phyloP scores from a whole-genome alignment of 1,140 invertebrate species.

The Laodelphax striatellus region DNA sequence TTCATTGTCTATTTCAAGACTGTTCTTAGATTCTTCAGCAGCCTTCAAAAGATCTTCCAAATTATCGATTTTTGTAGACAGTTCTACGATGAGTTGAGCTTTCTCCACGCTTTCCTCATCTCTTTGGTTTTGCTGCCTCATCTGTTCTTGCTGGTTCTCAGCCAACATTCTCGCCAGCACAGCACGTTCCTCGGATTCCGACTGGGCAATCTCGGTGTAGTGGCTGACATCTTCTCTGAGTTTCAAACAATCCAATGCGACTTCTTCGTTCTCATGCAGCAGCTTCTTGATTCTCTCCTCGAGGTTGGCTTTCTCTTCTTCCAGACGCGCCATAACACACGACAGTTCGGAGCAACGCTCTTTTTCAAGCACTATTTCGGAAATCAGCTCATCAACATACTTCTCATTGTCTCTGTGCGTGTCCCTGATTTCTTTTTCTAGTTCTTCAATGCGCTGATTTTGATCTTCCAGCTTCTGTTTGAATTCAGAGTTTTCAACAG shows the following conservation, averaged over 20 bases:
- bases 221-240: neutral
- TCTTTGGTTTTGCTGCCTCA: neutral
- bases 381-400: slow-evolving; percentile 17
- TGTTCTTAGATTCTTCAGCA: neutral
- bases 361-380: slow-evolving; percentile 18
- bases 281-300: neutral
- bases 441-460: neutral
- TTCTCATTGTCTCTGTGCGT: slow-evolving; percentile 12
- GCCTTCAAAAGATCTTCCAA: slow-evolving; percentile 16
- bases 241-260: neutral
- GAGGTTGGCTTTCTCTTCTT: neutral
- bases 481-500: slow-evolving; percentile 15
- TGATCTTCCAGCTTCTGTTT: slow-evolving; percentile 8
- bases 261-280: neutral
- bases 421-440: slow-evolving; percentile 13
- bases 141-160: slow-evolving; percentile 2
- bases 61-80: slow-evolving; percentile 5
- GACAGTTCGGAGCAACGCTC: slow-evolving; percentile 15
- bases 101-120: neutral
- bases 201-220: neutral
- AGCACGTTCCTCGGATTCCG: neutral
- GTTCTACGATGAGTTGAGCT: slow-evolving; percentile 5
- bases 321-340: neutral
- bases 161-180: slow-evolving; percentile 1
- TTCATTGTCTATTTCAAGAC: neutral